Evolutionary conservation across 1,140 invertebrate genomes (phyloP), one percentile per base, ranked within the genome.

Genomic region (Rhopalosiphum padi): DNA sequence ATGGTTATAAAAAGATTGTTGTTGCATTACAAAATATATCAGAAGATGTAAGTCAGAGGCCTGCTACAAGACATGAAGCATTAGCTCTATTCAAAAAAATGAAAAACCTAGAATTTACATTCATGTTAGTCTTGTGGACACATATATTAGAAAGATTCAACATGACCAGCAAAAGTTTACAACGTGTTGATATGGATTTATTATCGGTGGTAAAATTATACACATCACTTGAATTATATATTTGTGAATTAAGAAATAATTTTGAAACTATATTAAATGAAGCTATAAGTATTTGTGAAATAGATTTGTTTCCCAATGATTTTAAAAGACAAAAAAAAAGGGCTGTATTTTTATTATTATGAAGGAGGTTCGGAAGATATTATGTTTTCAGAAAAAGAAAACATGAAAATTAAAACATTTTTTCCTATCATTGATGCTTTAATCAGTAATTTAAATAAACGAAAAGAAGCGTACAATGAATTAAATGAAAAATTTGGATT

Each of bases 131-230:
- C 41, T 43, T 43, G 83, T 85, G 83, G 41, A 43, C 83, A 85
- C 83, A 22, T 85, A 43, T 85, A 25, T 85, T 85, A 25, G 83
- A 85, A 85, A 85, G 83, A 85, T 43, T 85, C 11, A 41, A 85
- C 41, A 85, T 85, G 83, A 46, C 41, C 25, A 85, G 83, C 88
- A 94, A 48, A 94, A 94, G 93, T 48, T 48, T 48, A 11, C 46
- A 48, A 48, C 9, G 46, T 48, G 46, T 48, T 48, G 9, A 48
- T 48, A 48, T 9, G 9, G 46, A 48, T 48, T 48, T 48, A 48
- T 48, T 8, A 48, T 48, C 46, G 6, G 9, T 48, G 46, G 46
- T 48, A 48, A 48, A 48, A 48, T 48, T 48, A 48, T 48, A 48
- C 46, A 48, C 5, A 48, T 48, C 46, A 48, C 46, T 48, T 48